Evolutionary conservation across 1,140 invertebrate species (phyloP), one percentile per base, ranked within the genome.

Genomic region (Limonius californicus): DNA sequence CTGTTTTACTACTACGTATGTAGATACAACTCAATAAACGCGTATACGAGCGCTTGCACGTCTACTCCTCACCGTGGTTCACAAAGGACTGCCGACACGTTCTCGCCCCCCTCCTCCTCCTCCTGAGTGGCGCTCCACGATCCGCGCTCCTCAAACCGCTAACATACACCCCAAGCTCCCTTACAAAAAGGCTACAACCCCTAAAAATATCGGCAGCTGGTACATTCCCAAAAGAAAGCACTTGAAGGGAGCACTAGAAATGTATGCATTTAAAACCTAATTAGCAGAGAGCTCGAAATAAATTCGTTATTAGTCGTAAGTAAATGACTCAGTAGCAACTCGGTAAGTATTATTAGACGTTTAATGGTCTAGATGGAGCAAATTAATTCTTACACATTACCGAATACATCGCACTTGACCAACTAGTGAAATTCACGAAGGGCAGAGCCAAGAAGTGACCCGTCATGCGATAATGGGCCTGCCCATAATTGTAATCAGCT

Each of bases 151-250:
- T 50, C 45, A 50, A 50, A 50, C 45, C 45, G 45, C 45, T 50
- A 50, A 50, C 45, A 50, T 50, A 50, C 45, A 50, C 45, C 45
- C 45, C 16, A 50, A 50, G 45, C 45, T 50, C 45, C 45, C 45
- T 50, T 50, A 50, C 45, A 50, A 50, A 50, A 50, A 50, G 35
- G 35, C 35, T 39, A 39, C 35, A 39, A 39, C 35, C 35, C 35
- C 35, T 39, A 39, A 50, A 50, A 50, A 50, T 50, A 50, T 50
- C 45, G 45, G 16, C 45, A 50, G 45, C 45, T 50, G 45, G 45
- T 50, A 50, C 45, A 50, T 50, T 50, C 45, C 45, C 45, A 50
- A 50, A 50, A 50, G 45, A 50, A 50, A 50, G 19, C 45, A 50
- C 14, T 50, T 14, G 2, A 8, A 50, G 2, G 16, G n/a, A 50